A percentile compares a stretch with the other conserved stretches of the same genome.
Conservation (phyloP, 2,888 invertebrate species). For the Drosophila helvetica region DNA sequence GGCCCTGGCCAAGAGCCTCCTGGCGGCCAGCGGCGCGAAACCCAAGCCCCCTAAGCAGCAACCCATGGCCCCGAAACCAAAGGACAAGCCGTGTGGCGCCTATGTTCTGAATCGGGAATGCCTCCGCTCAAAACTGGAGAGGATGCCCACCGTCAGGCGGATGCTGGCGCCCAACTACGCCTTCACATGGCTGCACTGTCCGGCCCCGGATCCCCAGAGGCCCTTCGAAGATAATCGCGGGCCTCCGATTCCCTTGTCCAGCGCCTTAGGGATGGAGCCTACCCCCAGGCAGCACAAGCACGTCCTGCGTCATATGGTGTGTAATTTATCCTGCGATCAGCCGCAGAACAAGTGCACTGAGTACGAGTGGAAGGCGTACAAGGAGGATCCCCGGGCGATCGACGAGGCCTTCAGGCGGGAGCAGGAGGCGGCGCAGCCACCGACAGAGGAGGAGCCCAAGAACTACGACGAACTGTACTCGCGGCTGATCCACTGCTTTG, state of each 20-base stretch:
- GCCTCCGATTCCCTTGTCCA: neutral
- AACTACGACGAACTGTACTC: conserved; percentile 62
- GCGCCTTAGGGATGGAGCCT: conserved; percentile 41
- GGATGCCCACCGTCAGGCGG: conserved; percentile 54
- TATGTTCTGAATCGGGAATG: conserved; percentile 50
- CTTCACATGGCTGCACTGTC: conserved; percentile 32
- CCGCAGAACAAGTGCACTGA: conserved; percentile 48
- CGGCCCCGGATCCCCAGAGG: conserved; percentile 9
- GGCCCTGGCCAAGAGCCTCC: conserved; percentile 39
- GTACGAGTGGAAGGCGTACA: conserved; percentile 51
- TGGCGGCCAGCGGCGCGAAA: conserved; percentile 33
- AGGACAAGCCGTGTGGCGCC: conserved; percentile 30
- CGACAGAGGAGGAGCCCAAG: conserved; percentile 18
- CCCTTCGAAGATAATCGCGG: conserved; percentile 37
- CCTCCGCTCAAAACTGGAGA: conserved; percentile 29
- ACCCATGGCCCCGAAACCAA: too few relatives aligned
- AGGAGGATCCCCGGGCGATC: conserved; percentile 29
- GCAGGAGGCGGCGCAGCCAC: neutral
- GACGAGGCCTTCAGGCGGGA: conserved; percentile 31
- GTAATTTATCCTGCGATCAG: conserved; percentile 38
- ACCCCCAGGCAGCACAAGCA: conserved; percentile 5
- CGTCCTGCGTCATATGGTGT: conserved; percentile 48
- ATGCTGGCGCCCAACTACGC: conserved; percentile 19
- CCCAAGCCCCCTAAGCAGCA: conserved; percentile 1
- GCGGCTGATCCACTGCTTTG: conserved; percentile 49